phyloP scores from a whole-genome alignment of 2,113 vertebrate species.

The Halcyon senegalensis region DNA sequence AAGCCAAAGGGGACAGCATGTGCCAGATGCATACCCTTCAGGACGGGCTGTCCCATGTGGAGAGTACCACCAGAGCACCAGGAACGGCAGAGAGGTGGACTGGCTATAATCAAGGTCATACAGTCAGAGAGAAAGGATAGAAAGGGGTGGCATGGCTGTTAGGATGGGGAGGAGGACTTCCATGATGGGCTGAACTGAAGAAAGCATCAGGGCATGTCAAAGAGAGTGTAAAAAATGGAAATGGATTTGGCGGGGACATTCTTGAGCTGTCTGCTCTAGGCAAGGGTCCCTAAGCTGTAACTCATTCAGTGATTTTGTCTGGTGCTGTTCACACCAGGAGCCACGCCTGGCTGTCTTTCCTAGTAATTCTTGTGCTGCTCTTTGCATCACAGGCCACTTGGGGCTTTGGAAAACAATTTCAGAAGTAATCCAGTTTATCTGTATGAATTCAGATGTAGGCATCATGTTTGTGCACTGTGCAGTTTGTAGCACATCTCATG shows the following conservation, averaged over 20 bases:
- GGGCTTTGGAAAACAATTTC: not conserved
- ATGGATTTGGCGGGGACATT: rapidly evolving
- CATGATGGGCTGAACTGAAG: not conserved
- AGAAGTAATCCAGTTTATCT: not conserved
- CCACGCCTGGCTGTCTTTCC: not conserved
- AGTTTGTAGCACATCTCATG: not conserved
- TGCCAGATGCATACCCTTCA: not conserved
- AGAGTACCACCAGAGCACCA: rapidly evolving
- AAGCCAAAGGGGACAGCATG: not conserved
- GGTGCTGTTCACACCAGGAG: not conserved
- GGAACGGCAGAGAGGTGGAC: not conserved
- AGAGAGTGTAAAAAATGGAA: not conserved
- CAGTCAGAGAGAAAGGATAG: not conserved
- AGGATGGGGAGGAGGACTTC: not conserved
- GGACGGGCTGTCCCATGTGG: rapidly evolving
- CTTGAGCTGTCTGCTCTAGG: not conserved
- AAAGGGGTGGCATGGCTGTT: not conserved
- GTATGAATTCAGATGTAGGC: not conserved
- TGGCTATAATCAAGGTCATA: not conserved
- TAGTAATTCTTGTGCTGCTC: not conserved
- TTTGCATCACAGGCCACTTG: not conserved
- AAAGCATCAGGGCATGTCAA: not conserved
- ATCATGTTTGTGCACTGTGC: not conserved
- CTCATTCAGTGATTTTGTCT: not conserved
- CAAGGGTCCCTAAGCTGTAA: not conserved